Evolutionary conservation across 1,140 invertebrate species (phyloP).

Genomic region (Drosophila persimilis): DNA sequence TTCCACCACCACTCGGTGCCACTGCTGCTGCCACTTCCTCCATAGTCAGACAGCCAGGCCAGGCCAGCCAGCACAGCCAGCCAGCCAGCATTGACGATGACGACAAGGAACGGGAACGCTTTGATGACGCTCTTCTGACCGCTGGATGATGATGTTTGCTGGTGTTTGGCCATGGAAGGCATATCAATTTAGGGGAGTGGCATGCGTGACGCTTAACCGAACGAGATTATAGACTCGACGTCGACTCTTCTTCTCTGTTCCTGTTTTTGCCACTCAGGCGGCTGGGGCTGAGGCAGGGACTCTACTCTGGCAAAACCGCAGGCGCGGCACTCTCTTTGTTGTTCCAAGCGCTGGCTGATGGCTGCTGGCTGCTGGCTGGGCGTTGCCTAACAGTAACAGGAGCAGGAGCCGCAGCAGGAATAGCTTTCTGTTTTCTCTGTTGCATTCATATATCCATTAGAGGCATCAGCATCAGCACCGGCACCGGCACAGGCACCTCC

Average conservation of each 20-base stretch:
- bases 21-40: conserved; percentile 26
- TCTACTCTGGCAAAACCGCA: background rate
- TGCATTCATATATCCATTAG: conserved; percentile 6
- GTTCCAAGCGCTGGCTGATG: conserved; percentile 24
- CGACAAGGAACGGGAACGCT: conserved; percentile 43
- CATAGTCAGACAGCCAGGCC: background rate
- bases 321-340: conserved; percentile 70
- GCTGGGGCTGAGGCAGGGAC: too few relatives aligned
- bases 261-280: background rate
- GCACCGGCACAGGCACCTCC: too few relatives aligned
- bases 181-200: conserved; percentile 81
- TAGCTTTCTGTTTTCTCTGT: conserved; percentile 27
- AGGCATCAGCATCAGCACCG: too few relatives aligned
- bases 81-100: conserved; percentile 1
- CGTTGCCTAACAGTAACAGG: conserved; percentile 64
- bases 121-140: conserved; percentile 59
- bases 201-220: conserved; percentile 77
- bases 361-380: conserved; percentile 35
- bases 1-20: conserved; percentile 32
- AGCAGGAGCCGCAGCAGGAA: conserved; percentile 52
- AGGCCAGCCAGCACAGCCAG: background rate
- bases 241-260: background rate
- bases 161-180: conserved; percentile 68
- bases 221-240: conserved; percentile 72
- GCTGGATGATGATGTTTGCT: conserved; percentile 73